phyloP scores from a whole-genome alignment of 1,140 invertebrate genomes.

The Calephelis virginiensis region DNA sequence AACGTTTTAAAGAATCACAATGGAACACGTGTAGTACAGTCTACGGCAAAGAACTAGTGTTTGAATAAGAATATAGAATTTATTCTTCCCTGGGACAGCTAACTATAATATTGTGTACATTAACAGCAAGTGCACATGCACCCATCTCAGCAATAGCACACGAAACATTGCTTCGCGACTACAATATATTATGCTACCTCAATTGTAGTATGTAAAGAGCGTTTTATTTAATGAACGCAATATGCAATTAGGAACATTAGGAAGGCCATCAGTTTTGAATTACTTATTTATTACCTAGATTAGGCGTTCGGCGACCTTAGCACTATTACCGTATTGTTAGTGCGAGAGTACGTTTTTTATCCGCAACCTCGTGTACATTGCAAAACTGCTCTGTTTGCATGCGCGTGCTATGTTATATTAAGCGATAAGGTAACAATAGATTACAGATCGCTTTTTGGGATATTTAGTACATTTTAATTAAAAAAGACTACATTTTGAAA shows the following conservation, averaged over 20 bases:
- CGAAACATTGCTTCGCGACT: too few species aligned
- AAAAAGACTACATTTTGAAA: too few species aligned
- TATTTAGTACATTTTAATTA: too few species aligned
- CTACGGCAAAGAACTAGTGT: too few species aligned
- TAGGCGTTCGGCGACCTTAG: conserved; percentile 29
- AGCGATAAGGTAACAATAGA: conserved; percentile 6
- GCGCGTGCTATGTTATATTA: conserved; percentile 37
- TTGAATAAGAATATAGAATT: too few species aligned
- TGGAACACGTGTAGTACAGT: too few species aligned
- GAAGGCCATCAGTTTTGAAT: conserved; percentile 5
- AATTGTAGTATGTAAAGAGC: background rate
- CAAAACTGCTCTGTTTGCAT: conserved; percentile 39
- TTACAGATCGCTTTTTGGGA: background rate
- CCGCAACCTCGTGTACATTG: conserved; percentile 40
- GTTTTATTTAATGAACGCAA: background rate
- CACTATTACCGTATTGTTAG: conserved; percentile 31
- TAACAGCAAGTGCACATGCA: too few species aligned
- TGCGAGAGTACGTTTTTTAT: conserved; percentile 30
- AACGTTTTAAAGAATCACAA: too few species aligned
- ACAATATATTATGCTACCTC: too few species aligned
- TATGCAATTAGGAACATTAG: background rate
- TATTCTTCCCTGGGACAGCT: too few species aligned
- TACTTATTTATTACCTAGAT: conserved; percentile 16
- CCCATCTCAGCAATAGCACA: too few species aligned
- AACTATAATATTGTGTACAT: too few species aligned